These are phyloP conservation scores for Siniperca scherzeri DNA, from an alignment of 2,797 vertebrate genomes.

Conservation along the genomic window DNA sequence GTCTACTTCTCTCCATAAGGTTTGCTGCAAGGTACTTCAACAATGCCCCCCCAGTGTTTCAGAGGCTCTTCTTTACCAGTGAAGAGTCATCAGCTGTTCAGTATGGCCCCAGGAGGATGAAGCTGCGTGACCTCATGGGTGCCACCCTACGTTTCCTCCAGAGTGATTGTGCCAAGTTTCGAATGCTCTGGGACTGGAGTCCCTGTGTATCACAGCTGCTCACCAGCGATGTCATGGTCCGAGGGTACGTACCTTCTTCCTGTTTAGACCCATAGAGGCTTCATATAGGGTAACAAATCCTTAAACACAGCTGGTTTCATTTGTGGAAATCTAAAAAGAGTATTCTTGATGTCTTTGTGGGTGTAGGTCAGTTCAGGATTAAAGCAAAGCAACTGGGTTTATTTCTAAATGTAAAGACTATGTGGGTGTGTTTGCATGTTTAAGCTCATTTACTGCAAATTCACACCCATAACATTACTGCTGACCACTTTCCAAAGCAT, in stretches of 20 bases:
- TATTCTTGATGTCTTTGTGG: not conserved
- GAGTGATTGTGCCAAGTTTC: conserved; percentile 90
- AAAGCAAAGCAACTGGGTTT: not conserved
- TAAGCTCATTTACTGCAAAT: not conserved
- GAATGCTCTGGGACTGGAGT: conserved; percentile 97
- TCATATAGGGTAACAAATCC: too few species aligned
- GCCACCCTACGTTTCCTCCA: conserved; percentile 94
- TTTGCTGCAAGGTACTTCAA: conserved; percentile 95
- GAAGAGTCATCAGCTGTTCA: conserved; percentile 92
- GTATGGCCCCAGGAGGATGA: conserved; percentile 95
- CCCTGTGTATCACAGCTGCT: conserved; percentile 95
- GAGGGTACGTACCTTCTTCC: conserved; percentile 86
- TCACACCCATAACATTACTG: not conserved
- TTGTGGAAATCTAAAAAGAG: not conserved
- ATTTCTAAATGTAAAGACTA: not conserved
- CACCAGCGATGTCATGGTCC: conserved; percentile 94
- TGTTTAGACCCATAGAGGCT: not conserved
- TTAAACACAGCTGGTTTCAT: not conserved
- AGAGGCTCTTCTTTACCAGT: conserved; percentile 95
- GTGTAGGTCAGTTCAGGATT: not conserved
- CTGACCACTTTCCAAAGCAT: not conserved
- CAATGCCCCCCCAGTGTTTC: conserved; percentile 92
- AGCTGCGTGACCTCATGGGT: conserved; percentile 97
- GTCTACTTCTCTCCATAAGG: conserved; percentile 73
- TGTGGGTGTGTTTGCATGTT: not conserved